phyloP scores from a whole-genome alignment of 2,888 invertebrate species.

The Stratiomys singularior region DNA sequence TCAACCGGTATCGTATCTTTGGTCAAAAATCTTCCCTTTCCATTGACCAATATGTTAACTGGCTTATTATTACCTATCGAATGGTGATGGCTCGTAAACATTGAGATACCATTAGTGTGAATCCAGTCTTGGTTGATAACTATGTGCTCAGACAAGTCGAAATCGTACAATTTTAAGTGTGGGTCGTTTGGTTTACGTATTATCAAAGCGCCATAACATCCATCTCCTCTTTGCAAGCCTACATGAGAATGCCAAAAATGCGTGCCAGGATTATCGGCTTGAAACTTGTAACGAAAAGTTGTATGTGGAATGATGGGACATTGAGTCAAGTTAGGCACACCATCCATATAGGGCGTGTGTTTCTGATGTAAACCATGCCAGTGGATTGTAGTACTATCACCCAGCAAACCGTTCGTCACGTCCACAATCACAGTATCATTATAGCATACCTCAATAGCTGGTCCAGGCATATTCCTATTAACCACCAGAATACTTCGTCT shows the following conservation, averaged over 20 bases:
- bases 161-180: constrained; percentile 78
- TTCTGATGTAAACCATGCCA: constrained; percentile 92
- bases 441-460: constrained; percentile 85
- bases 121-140: constrained; percentile 87
- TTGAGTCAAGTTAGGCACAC: constrained; percentile 86
- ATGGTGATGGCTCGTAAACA: constrained; percentile 88
- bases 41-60: constrained; percentile 82
- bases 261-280: constrained; percentile 79
- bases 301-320: constrained; percentile 82
- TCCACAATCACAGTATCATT: constrained; percentile 87
- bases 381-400: constrained; percentile 86
- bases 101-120: constrained; percentile 74
- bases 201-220: constrained; percentile 82
- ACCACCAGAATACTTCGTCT: constrained; percentile 79
- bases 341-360: constrained; percentile 87
- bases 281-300: constrained; percentile 80
- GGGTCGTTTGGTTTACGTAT: constrained; percentile 77
- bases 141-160: constrained; percentile 75
- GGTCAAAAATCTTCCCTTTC: constrained; percentile 71
- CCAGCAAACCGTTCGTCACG: constrained; percentile 80
- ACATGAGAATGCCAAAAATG: constrained; percentile 88
- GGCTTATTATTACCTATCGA: constrained; percentile 85
- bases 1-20: neutral
- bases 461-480: constrained; percentile 90
- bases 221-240: constrained; percentile 88